Evolutionary conservation across 2,888 invertebrate genomes (phyloP).

Genomic region (Conistra vaccinii): DNA sequence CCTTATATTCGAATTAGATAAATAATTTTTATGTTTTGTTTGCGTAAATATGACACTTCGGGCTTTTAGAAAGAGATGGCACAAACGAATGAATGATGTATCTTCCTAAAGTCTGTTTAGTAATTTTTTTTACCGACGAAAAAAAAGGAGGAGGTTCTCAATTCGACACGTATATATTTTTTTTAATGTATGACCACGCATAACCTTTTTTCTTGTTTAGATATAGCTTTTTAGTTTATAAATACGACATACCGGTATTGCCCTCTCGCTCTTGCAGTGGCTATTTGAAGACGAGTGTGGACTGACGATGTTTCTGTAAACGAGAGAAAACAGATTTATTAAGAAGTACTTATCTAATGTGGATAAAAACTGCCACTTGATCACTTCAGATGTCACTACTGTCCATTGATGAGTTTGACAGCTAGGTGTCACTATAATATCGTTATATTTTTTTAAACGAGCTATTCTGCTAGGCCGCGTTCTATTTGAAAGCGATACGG

Average conservation of each 20-base stretch:
- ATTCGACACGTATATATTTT: too few relatives aligned
- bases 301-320: slow-evolving; percentile 85
- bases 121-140: neutral
- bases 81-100: neutral
- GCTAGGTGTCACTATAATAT: too few relatives aligned
- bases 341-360: neutral
- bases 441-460: too few relatives aligned
- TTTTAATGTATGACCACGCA: too few relatives aligned
- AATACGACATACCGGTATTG: slow-evolving; percentile 80
- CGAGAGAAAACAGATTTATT: neutral
- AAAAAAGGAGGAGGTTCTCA: too few relatives aligned
- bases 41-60: neutral
- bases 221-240: neutral
- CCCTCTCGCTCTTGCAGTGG: slow-evolving; percentile 86
- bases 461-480: too few relatives aligned
- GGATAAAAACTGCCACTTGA: neutral
- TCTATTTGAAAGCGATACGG: too few relatives aligned
- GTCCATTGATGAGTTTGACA: neutral
- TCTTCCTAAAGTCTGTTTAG: neutral
- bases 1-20: neutral
- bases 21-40: too few relatives aligned
- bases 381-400: neutral
- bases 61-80: neutral
- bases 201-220: neutral
- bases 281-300: slow-evolving; percentile 87